Conservation (phyloP, 2,888 invertebrate species). For the Pyralis farinalis region DNA sequence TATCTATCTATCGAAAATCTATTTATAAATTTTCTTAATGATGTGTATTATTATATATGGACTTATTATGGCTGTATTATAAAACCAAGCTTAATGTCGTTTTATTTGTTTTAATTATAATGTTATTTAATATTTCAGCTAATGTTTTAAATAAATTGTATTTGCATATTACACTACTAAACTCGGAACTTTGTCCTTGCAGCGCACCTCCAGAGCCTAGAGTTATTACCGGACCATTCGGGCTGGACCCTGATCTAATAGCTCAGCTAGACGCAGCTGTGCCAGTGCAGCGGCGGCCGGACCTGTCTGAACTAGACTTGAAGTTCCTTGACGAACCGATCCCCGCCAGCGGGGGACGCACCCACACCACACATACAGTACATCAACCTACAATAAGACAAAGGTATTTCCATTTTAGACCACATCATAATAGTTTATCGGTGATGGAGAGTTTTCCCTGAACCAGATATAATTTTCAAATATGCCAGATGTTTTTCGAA, state of each 20-base stretch:
- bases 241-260: constrained; percentile 87
- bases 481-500: too few relatives aligned
- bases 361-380: constrained; percentile 37
- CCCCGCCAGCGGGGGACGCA: constrained; percentile 48
- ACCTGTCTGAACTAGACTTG: constrained; percentile 65
- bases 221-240: constrained; percentile 86
- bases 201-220: constrained; percentile 66
- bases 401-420: constrained; percentile 39
- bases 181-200: constrained; percentile 16
- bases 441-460: too few relatives aligned
- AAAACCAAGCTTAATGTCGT: too few relatives aligned
- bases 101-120: too few relatives aligned
- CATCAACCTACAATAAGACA: constrained; percentile 29
- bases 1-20: too few relatives aligned
- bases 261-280: constrained; percentile 83
- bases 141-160: too few relatives aligned
- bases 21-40: neutral
- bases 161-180: too few relatives aligned
- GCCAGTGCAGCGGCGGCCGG: constrained; percentile 45
- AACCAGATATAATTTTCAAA: too few relatives aligned
- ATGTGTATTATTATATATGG: too few relatives aligned
- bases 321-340: constrained; percentile 75
- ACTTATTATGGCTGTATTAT: too few relatives aligned
- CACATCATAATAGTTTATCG: too few relatives aligned
- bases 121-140: too few relatives aligned